Percentiles rank a stretch among this genome's conserved stretches.
Evolutionary conservation across 2,113 vertebrate species (phyloP).

Genomic region (Proterorhinus semilunaris): DNA sequence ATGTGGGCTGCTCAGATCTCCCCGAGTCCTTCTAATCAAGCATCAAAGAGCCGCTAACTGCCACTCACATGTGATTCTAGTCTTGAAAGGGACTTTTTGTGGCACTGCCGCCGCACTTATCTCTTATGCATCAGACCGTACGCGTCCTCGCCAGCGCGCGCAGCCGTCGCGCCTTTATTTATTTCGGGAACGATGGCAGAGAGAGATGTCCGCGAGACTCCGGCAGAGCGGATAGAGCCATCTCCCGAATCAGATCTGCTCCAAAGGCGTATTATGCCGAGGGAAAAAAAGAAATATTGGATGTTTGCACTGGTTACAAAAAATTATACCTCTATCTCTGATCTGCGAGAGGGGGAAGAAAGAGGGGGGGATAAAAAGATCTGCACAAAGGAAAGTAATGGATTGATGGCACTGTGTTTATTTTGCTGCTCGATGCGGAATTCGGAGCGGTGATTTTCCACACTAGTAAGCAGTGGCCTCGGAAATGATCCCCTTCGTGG

Average conservation of each 20-base stretch:
- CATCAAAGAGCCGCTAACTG: not conserved
- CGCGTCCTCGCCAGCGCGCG: not conserved
- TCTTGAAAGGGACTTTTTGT: not conserved
- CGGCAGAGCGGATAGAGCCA: constrained; percentile 9
- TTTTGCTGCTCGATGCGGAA: constrained; percentile 47
- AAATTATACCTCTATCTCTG: constrained; percentile 32
- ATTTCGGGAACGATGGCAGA: constrained; percentile 18
- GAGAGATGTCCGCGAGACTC: constrained; percentile 17
- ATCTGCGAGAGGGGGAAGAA: not conserved
- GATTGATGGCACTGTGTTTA: constrained; percentile 52
- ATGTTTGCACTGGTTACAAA: constrained; percentile 16
- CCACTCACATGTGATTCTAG: not conserved
- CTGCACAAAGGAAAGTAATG: constrained; percentile 33
- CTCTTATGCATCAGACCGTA: constrained; percentile 4
- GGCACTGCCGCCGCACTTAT: constrained; percentile 7
- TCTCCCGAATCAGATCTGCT: constrained; percentile 29
- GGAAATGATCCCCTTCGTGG: constrained; percentile 28
- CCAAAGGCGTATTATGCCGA: not conserved
- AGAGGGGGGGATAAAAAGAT: not conserved
- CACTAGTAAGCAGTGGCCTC: constrained; percentile 40
- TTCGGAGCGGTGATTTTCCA: constrained; percentile 57
- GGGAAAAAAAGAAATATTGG: constrained; percentile 1
- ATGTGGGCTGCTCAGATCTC: not conserved
- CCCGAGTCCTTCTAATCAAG: not conserved
- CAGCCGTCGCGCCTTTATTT: constrained; percentile 32